Evolutionary conservation across 2,888 invertebrate species (phyloP), one percentile per base, ranked within the genome.

Genomic region (Empis stercorea): DNA sequence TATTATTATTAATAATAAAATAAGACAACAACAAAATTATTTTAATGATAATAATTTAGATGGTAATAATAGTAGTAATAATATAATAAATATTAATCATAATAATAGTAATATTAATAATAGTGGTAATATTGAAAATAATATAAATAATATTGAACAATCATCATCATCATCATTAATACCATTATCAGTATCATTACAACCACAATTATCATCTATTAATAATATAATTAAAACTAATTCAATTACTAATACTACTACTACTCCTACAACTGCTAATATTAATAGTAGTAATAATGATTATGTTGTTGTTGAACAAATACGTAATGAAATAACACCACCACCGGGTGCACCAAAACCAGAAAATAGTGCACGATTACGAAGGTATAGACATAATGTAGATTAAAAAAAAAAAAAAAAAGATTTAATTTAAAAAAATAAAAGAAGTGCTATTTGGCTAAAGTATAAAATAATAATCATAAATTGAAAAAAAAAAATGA

Each of bases 271-370:
- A 15, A 16, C 37, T 3, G 4, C 37, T 15, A 34, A 1, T 34
- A 34, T 2, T 34, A 34, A 7, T 54, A 43, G 48, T 54, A 38
- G 17, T 30, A 52, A 55, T 48, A 61, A 60, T 51, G 54, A 59
- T 36, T 59, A 54, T 52, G 30, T 56, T 42, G 47, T 52, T 11
- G 59, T 59, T 44, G 48, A 56, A 39, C 46, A 56, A 38, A 55
- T 56, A 48, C 58, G 58, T 39, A 65, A 56, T 56, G 61, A 64
- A 51, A 66, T 67, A 45, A 65, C 63, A 34, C 68, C 68, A 23
- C 69, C 68, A 4, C 67, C 68, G 13, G 69, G 69, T 48, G 64
- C 62, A 45, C 69, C 68, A 3, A 65, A 66, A 59, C 58, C 63
- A 42, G 68, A 68, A 56, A 68, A 68, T 54, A 68, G 62, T 52